phyloP scores from a whole-genome alignment of 2,797 vertebrate species.

The Enteromius treurensis region DNA sequence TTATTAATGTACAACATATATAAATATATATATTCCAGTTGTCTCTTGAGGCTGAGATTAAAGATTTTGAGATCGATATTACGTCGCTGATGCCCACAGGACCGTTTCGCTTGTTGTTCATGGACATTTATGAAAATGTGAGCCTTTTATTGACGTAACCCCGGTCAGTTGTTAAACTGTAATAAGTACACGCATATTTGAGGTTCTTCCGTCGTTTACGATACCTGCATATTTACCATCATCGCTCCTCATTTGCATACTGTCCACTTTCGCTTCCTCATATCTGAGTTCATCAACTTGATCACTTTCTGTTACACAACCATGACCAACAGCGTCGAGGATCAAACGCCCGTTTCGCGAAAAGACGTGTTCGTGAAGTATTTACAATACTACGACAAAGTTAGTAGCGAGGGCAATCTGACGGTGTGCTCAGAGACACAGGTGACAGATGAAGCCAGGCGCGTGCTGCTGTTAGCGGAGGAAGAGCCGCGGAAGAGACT shows the following conservation, averaged over 20 bases:
- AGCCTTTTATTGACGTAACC: background rate
- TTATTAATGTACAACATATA: background rate
- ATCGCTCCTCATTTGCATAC: slow-evolving; percentile 47
- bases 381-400: slow-evolving; percentile 58
- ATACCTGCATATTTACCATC: slow-evolving; percentile 21
- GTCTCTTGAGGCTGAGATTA: background rate
- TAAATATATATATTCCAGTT: background rate
- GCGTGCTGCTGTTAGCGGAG: slow-evolving; percentile 59
- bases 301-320: slow-evolving; percentile 12
- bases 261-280: slow-evolving; percentile 66
- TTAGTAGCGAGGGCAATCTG: slow-evolving; percentile 53
- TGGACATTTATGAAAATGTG: slow-evolving; percentile 12
- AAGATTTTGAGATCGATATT: background rate
- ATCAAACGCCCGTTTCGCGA: slow-evolving; percentile 40
- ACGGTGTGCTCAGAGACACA: slow-evolving; percentile 63
- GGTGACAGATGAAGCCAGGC: slow-evolving; percentile 61
- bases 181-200: background rate
- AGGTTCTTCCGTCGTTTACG: slow-evolving; percentile 25
- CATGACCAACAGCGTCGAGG: slow-evolving; percentile 65
- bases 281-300: background rate
- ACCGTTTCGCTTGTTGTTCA: slow-evolving; percentile 6
- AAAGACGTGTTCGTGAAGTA: slow-evolving; percentile 66
- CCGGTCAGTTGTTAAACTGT: background rate
- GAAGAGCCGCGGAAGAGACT: slow-evolving; percentile 50
- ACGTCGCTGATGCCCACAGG: slow-evolving; percentile 2